Base-by-base conservation (phyloP, 2,113 vertebrate species). In the Eurypyga helias region DNA sequence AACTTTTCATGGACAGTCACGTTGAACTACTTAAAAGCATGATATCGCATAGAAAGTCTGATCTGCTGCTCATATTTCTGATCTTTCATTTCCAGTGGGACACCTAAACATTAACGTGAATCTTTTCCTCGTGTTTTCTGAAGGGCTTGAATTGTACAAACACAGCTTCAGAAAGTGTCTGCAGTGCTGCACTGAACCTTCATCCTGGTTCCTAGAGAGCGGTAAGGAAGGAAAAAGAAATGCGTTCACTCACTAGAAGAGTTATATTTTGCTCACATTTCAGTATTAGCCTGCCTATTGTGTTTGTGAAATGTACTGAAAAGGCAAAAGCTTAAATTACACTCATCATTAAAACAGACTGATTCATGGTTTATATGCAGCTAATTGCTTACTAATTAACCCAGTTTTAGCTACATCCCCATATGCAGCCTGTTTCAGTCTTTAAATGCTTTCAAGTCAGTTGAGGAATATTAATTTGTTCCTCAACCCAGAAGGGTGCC, bases 271-370 rank as follows among this genome's bases (percentile, higher is more conserved):
- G 38, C 83, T 85, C 86, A 28, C 75, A 70, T 93, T 94, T 96
- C 91, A 85, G 15, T 45, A 17, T 36, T 41, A 96, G 58, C 62
- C 58, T 89, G 87, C 80, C 73, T 79, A 16, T 77, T 93, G 66
- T 81, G 78, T 93, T 94, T 79, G 78, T 45, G 75, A 88, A 95
- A 87, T 7, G 15, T 29, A 72, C 4, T 62, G 92, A 92, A 89
- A 85, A 88, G 64, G 85, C 91, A 90, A 86, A 92, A 96, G 80
- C 91, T 84, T 89, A 81, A 96, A 96, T 96, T 95, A 81, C 20
- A 83, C 70, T 83, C 83, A 65, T 83, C 85, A 71, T 38, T 61
- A 93, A 92, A 84, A 76, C 69, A 97, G 85, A 58, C 45, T 62
- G 83, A 91, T 93, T 89, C 62, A 54, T 78, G 62, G 58, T 77